Evolutionary conservation across 2,797 vertebrate species (phyloP).

Genomic region (Ceryle rudis): DNA sequence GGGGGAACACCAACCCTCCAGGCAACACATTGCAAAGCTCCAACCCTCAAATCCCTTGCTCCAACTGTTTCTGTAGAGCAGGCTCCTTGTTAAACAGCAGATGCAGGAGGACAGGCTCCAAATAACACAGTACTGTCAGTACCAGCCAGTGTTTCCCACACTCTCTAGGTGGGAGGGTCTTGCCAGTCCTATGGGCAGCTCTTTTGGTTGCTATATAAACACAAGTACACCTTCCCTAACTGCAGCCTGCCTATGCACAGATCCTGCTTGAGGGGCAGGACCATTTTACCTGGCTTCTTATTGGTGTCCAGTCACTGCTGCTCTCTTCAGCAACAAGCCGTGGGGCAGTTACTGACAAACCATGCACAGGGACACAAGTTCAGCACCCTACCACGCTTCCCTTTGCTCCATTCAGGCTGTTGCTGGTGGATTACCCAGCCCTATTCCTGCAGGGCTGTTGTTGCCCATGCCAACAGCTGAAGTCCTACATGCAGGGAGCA

Average conservation of each 20-base stretch:
- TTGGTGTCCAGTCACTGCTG: neutral
- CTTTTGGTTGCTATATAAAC: neutral
- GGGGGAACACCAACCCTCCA: accelerated
- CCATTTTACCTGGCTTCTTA: neutral
- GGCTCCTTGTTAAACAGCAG: neutral
- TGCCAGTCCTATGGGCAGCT: neutral
- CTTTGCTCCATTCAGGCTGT: neutral
- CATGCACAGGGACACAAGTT: accelerated
- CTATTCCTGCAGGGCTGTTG: neutral
- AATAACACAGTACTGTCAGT: accelerated
- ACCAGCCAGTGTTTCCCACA: neutral
- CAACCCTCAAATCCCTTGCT: neutral
- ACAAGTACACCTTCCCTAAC: neutral
- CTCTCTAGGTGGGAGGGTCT: neutral
- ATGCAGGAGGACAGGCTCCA: neutral
- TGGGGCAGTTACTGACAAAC: neutral
- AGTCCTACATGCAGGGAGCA: neutral
- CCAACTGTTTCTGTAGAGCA: neutral
- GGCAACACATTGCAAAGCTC: neutral
- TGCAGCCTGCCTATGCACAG: accelerated
- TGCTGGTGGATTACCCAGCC: neutral
- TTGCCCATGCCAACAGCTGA: neutral
- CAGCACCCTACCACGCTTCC: neutral
- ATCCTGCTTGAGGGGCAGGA: neutral
- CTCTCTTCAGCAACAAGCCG: neutral